phyloP scores from a whole-genome alignment of 1,140 invertebrate species.

The Pissodes strobi region DNA sequence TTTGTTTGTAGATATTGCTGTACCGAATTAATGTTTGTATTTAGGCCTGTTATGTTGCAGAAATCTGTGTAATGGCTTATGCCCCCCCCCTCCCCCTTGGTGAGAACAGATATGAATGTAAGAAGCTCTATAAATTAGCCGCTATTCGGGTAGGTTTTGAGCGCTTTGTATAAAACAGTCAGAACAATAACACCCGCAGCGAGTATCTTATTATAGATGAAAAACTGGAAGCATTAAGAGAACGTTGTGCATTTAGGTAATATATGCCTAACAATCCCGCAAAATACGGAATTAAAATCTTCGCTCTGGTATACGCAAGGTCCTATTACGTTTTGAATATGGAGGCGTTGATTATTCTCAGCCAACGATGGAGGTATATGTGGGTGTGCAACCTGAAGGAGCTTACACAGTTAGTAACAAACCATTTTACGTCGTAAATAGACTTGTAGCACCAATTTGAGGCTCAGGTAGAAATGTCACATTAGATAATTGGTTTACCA shows the following conservation, averaged over 20 bases:
- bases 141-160: conserved; percentile 6
- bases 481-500: conserved; percentile 54
- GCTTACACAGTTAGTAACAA: conserved; percentile 10
- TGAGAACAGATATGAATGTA: no score
- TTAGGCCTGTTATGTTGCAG: no score
- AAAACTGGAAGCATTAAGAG: conserved; percentile 21
- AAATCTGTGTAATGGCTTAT: no score
- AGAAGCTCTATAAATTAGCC: no score
- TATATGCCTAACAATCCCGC: conserved; percentile 52
- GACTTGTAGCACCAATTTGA: conserved; percentile 36
- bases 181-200: neutral
- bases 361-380: no score
- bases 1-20: no score
- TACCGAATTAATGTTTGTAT: no score
- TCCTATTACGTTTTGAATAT: conserved; percentile 21
- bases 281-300: conserved; percentile 32
- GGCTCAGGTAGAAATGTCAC: no score
- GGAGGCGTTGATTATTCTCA: no score
- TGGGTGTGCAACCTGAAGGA: conserved; percentile 14
- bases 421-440: conserved; percentile 1
- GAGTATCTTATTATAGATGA: no score
- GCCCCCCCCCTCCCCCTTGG: no score
- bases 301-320: conserved; percentile 19
- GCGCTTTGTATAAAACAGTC: neutral
- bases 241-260: conserved; percentile 33